Conservation (phyloP, 2,113 vertebrate genomes). For the Nicator chloris region DNA sequence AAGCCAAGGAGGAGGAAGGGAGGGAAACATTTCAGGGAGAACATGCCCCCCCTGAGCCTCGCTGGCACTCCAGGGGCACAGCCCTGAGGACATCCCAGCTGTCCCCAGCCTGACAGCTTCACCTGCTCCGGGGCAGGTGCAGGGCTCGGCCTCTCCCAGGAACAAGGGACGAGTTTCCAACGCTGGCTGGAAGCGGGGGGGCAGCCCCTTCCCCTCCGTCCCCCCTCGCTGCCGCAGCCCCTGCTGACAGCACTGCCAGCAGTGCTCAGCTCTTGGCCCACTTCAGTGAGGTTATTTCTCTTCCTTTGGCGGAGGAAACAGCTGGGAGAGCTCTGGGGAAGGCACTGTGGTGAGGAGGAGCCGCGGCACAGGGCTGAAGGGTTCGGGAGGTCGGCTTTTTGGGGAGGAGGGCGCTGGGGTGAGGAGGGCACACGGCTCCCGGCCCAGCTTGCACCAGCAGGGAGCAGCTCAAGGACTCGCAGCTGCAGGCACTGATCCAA, state of each 20-base stretch:
- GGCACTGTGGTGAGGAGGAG: not conserved
- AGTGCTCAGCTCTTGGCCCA: not conserved
- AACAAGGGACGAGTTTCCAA: not conserved
- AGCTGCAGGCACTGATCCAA: not conserved
- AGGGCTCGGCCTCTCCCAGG: not conserved
- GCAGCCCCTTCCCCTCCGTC: not conserved
- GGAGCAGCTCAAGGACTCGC: not conserved
- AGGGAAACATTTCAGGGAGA: fast-evolving
- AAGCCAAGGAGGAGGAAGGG: not conserved
- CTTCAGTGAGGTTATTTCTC: not conserved
- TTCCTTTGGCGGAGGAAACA: not conserved
- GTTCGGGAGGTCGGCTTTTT: fast-evolving
- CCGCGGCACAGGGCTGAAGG: not conserved
- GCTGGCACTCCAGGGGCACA: not conserved
- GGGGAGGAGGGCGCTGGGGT: fast-evolving
- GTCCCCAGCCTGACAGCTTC: not conserved
- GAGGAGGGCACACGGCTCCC: not conserved
- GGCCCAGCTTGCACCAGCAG: not conserved
- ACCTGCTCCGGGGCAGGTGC: fast-evolving
- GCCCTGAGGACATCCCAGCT: fast-evolving
- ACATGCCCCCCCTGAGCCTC: fast-evolving
- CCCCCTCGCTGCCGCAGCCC: fast-evolving
- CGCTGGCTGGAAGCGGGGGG: not conserved
- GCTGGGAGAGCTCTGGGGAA: not conserved
- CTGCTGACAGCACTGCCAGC: not conserved